A percentile compares a stretch with the other conserved stretches of the same genome.
Evolutionary conservation across 2,113 vertebrate species (phyloP).

Genomic region (Elachura formosa): DNA sequence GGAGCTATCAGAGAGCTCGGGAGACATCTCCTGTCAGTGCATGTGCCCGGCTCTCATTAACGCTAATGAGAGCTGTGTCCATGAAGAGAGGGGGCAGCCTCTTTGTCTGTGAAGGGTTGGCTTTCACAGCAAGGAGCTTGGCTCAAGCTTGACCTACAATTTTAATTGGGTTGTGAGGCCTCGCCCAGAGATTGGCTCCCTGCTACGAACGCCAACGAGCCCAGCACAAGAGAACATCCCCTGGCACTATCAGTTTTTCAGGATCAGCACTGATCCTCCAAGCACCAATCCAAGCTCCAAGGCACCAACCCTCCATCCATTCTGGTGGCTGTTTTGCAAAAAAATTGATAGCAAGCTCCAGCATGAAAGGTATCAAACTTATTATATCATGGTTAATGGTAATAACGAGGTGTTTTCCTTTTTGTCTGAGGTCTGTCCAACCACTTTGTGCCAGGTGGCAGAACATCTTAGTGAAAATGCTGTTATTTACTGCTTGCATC

Average conservation of each 20-base stretch:
- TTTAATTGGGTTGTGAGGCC: conserved; percentile 40
- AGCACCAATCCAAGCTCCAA: too few species aligned
- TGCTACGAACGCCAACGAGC: not conserved
- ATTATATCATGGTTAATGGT: not conserved
- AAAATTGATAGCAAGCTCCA: not conserved
- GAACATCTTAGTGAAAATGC: not conserved
- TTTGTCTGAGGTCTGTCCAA: not conserved
- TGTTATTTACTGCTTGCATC: not conserved
- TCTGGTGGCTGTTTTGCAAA: not conserved
- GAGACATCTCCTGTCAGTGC: not conserved
- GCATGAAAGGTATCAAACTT: not conserved
- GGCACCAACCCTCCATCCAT: not conserved
- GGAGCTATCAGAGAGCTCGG: not conserved
- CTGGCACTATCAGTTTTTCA: not conserved
- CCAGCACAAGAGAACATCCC: not conserved
- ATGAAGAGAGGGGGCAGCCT: not conserved
- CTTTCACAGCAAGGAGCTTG: conserved; percentile 38
- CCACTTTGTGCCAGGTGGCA: not conserved
- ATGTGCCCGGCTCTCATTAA: conserved; percentile 12
- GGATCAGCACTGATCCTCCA: too few species aligned
- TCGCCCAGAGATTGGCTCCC: not conserved
- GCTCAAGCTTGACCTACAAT: conserved; percentile 37
- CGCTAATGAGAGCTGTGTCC: conserved; percentile 14
- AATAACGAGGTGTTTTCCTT: not conserved
- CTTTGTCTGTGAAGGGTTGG: conserved; percentile 10